Evolutionary conservation across 1,140 invertebrate species (phyloP).

Genomic region (Panagrolaimus sp.): DNA sequence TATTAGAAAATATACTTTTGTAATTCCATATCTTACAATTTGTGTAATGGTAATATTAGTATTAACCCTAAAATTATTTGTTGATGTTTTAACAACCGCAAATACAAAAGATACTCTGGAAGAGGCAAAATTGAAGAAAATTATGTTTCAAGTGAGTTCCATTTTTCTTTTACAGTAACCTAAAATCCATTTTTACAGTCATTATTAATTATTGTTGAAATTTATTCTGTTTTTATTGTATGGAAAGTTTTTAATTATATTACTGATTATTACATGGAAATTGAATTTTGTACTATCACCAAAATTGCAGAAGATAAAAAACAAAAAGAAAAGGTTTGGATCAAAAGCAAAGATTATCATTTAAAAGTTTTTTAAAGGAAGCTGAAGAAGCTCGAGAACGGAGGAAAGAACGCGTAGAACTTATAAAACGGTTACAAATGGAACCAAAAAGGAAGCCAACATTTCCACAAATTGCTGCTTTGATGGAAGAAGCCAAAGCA

Average conservation of each 20-base stretch:
- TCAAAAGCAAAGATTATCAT: not conserved
- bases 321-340: conserved; percentile 13
- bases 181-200: conserved; percentile 22
- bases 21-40: conserved; percentile 37
- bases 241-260: conserved; percentile 37
- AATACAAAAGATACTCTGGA: conserved; percentile 34
- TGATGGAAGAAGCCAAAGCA: not conserved
- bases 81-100: conserved; percentile 34
- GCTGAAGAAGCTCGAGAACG: conserved; percentile 9
- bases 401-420: not conserved
- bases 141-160: conserved; percentile 22
- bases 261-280: conserved; percentile 38
- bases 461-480: conserved; percentile 1
- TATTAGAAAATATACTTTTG: conserved; percentile 28
- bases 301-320: conserved; percentile 14
- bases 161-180: not conserved
- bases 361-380: not conserved
- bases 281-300: conserved; percentile 18
- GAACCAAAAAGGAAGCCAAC: conserved; percentile 4
- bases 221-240: conserved; percentile 33
- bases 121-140: conserved; percentile 20
- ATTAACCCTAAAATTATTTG: conserved; percentile 32
- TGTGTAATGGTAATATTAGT: conserved; percentile 32
- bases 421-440: not conserved
- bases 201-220: conserved; percentile 30